Evolutionary conservation across 2,888 invertebrate species (phyloP).

Genomic region (Agonopterix arenella): DNA sequence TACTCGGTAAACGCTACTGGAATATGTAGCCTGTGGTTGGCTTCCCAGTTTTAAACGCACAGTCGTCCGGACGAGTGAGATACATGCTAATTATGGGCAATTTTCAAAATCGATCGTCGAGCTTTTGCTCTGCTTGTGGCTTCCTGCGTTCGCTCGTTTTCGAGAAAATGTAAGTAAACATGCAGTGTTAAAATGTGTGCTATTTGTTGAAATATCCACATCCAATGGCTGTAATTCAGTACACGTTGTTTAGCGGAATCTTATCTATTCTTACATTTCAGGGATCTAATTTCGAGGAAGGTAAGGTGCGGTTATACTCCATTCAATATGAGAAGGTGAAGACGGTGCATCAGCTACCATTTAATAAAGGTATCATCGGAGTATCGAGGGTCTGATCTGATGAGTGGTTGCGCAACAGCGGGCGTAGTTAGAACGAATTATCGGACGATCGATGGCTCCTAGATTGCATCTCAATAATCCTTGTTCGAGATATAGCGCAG

Average conservation of each 20-base stretch:
- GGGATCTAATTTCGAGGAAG: background rate
- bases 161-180: slow-evolving; percentile 44
- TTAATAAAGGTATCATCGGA: slow-evolving; percentile 69
- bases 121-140: slow-evolving; percentile 63
- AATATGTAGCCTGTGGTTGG: slow-evolving; percentile 68
- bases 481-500: slow-evolving; percentile 54
- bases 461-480: slow-evolving; percentile 74
- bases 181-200: slow-evolving; percentile 19
- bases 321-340: slow-evolving; percentile 10
- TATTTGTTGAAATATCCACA: slow-evolving; percentile 12
- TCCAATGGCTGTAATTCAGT: background rate
- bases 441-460: slow-evolving; percentile 65
- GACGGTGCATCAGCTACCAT: slow-evolving; percentile 46
- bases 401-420: slow-evolving; percentile 62
- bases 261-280: too few relatives aligned
- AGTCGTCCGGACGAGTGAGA: slow-evolving; percentile 63
- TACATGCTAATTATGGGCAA: slow-evolving; percentile 74
- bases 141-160: slow-evolving; percentile 58
- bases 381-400: slow-evolving; percentile 56
- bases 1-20: slow-evolving; percentile 74
- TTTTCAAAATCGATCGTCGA: slow-evolving; percentile 74
- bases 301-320: background rate
- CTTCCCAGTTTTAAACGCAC: slow-evolving; percentile 65
- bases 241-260: background rate
- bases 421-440: slow-evolving; percentile 68